phyloP scores from a whole-genome alignment of 2,888 invertebrate species.

The Parnassius mnemosyne region DNA sequence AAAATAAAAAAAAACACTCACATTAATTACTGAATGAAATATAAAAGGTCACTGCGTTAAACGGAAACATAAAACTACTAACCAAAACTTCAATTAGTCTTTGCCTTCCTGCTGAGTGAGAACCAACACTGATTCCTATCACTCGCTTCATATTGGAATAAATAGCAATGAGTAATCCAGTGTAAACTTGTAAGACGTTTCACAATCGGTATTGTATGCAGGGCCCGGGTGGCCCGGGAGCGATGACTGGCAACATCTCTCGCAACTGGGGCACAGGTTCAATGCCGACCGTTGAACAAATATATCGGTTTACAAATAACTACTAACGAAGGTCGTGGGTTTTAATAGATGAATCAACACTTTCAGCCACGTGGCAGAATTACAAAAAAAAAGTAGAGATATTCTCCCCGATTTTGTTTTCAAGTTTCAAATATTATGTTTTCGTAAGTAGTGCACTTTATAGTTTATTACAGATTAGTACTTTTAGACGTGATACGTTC shows the following conservation, averaged over 20 bases:
- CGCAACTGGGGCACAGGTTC: conserved; percentile 24
- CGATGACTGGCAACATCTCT: conserved; percentile 14
- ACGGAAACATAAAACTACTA: neutral
- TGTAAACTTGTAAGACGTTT: conserved; percentile 5
- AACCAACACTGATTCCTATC: neutral
- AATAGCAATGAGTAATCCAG: conserved; percentile 10
- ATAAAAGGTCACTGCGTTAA: no score
- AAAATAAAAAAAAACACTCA: no score
- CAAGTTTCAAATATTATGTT: no score
- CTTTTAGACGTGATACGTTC: no score
- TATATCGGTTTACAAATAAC: conserved; percentile 6
- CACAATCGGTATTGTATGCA: conserved; percentile 18
- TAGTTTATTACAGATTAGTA: no score
- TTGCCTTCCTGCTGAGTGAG: neutral
- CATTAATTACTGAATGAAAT: no score
- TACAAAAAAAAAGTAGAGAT: no score
- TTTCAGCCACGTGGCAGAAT: no score
- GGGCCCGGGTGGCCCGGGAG: neutral
- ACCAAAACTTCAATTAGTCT: neutral
- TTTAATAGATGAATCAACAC: neutral
- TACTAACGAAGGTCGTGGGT: conserved; percentile 15
- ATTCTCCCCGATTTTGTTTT: no score
- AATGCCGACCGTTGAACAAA: conserved; percentile 15
- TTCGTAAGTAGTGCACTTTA: no score
- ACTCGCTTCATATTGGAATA: neutral